Evolutionary conservation across 2,113 vertebrate genomes (phyloP).

Genomic region (Tiliqua scincoides): DNA sequence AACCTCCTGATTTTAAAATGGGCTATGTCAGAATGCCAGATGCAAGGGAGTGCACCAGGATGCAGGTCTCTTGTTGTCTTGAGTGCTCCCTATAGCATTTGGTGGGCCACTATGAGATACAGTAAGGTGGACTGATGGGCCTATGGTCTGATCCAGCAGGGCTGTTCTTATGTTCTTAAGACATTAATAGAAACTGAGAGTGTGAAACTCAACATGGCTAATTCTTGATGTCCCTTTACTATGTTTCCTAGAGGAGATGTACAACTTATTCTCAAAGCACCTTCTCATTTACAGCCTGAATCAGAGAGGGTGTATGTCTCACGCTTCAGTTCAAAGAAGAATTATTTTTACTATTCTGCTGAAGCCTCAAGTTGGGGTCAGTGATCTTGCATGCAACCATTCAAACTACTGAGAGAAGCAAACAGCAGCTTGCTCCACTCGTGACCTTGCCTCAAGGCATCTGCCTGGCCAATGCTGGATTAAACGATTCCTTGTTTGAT

Average conservation of each 20-base stretch:
- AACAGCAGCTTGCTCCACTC: neutral
- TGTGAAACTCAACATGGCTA: constrained; percentile 24
- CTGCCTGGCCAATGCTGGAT: neutral
- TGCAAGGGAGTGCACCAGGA: too few species aligned
- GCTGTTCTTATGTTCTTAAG: too few species aligned
- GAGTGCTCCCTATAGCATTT: too few species aligned
- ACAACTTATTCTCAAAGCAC: constrained; percentile 25
- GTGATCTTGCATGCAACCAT: neutral
- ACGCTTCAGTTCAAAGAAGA: neutral
- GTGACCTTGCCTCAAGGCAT: neutral
- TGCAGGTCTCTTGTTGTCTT: too few species aligned
- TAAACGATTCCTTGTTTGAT: neutral
- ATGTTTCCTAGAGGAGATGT: constrained; percentile 22
- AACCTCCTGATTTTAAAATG: too few species aligned
- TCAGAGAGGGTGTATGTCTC: constrained; percentile 46
- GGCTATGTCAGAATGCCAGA: too few species aligned
- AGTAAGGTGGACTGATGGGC: too few species aligned
- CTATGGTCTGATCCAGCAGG: too few species aligned
- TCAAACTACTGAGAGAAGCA: neutral
- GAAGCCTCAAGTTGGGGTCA: neutral
- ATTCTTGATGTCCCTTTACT: constrained; percentile 16
- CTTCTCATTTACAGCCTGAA: constrained; percentile 22
- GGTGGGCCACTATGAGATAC: too few species aligned
- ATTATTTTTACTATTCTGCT: neutral
- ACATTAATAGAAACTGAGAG: neutral